A percentile compares a stretch with the other conserved stretches of the same genome.
These are phyloP conservation scores for Stichodactyla helianthus DNA, from an alignment of 64 coral and sea anemone species.

Conservation along the genomic window DNA sequence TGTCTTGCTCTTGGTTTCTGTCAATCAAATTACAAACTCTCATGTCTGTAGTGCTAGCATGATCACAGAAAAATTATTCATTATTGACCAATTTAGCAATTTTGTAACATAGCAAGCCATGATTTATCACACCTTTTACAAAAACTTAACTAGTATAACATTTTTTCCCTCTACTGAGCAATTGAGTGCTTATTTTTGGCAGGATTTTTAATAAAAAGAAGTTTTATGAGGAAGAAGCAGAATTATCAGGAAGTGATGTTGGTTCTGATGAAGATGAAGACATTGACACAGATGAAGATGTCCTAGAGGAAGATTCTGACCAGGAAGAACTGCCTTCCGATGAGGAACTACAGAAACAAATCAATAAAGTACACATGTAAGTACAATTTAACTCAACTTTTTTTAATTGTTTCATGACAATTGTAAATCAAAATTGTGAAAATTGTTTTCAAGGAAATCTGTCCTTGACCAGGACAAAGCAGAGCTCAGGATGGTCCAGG, in stretches of 20 bases:
- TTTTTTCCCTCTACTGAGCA: too few species aligned
- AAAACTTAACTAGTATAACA: too few species aligned
- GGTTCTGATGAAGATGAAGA: conserved; percentile 92
- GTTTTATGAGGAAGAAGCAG: conserved; percentile 91
- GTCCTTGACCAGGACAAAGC: conserved; percentile 86
- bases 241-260: conserved; percentile 94
- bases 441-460: conserved; percentile 61
- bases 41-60: too few species aligned
- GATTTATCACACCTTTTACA: too few species aligned
- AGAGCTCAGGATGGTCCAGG: conserved; percentile 78
- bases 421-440: not conserved
- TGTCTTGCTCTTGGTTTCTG: not conserved
- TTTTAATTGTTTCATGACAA: not conserved
- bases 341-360: conserved; percentile 87
- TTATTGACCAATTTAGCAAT: too few species aligned
- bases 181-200: not conserved
- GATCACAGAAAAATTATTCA: too few species aligned
- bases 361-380: conserved; percentile 98
- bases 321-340: conserved; percentile 82
- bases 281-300: conserved; percentile 65
- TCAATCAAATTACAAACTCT: too few species aligned
- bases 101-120: too few species aligned
- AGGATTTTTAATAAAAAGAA: conserved; percentile 86
- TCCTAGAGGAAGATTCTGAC: conserved; percentile 87
- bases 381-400: conserved; percentile 2